Conservation (phyloP, 2,888 invertebrate species). For the Epinotia brunnichana region DNA sequence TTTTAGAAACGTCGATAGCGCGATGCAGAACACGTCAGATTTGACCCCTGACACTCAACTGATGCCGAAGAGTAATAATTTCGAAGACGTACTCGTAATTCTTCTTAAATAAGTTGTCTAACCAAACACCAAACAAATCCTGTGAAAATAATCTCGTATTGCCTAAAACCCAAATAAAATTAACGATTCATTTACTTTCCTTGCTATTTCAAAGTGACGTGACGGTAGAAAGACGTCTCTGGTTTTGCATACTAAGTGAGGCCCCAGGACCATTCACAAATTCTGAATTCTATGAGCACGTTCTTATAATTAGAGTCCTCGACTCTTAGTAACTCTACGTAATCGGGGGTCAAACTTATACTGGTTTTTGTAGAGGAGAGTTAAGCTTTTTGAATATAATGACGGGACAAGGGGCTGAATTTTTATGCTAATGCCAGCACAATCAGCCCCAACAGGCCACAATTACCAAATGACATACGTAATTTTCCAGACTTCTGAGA, state of each 20-base stretch:
- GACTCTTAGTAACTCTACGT: too few species aligned
- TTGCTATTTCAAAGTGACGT: slow-evolving; percentile 1
- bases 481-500: neutral
- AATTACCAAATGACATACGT: slow-evolving; percentile 15
- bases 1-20: too few species aligned
- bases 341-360: neutral
- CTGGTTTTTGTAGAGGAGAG: neutral
- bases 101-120: too few species aligned
- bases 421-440: slow-evolving; percentile 16
- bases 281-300: neutral
- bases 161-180: neutral
- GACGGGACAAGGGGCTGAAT: neutral
- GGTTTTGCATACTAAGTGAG: slow-evolving; percentile 19
- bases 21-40: too few species aligned
- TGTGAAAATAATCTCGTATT: neutral
- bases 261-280: neutral
- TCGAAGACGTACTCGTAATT: too few species aligned
- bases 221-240: slow-evolving; percentile 1
- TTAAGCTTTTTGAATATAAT: neutral
- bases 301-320: neutral
- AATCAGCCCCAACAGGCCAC: neutral
- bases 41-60: too few species aligned
- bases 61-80: too few species aligned
- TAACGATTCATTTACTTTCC: slow-evolving; percentile 9
- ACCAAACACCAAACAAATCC: neutral